These are phyloP conservation scores for Brachionichthys hirsutus DNA, from an alignment of 2,113 vertebrate species.

Conservation along the genomic window DNA sequence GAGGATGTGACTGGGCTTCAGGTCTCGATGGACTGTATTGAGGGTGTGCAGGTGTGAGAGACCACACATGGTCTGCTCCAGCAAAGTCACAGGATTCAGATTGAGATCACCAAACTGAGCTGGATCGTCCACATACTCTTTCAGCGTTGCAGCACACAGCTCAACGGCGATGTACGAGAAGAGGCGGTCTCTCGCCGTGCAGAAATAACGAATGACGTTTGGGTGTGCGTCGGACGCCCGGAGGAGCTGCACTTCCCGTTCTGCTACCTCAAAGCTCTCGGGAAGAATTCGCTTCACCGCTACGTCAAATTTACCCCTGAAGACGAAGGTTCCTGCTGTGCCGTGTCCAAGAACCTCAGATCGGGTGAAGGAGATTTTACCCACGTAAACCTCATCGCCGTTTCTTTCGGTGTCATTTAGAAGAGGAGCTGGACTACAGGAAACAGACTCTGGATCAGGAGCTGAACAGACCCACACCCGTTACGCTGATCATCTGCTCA, in stretches of 20 bases:
- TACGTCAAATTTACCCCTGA: slow-evolving; percentile 89
- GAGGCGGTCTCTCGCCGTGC: no score
- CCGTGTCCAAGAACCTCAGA: slow-evolving; percentile 88
- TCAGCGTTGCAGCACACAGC: slow-evolving; percentile 88
- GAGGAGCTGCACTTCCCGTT: slow-evolving; percentile 90
- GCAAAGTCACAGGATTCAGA: slow-evolving; percentile 78
- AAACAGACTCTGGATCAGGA: slow-evolving; percentile 97
- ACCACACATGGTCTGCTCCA: slow-evolving; percentile 89
- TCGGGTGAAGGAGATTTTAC: slow-evolving; percentile 91
- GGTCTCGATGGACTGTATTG: slow-evolving; percentile 93
- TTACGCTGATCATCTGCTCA: slow-evolving; percentile 78
- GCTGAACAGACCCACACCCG: no score
- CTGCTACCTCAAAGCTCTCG: slow-evolving; percentile 87
- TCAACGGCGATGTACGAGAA: slow-evolving; percentile 96
- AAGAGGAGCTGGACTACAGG: slow-evolving; percentile 97
- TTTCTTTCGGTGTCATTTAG: slow-evolving; percentile 72
- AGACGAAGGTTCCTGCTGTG: slow-evolving; percentile 92
- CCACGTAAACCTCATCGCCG: slow-evolving; percentile 79
- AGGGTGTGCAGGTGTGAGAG: slow-evolving; percentile 92
- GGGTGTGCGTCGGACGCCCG: slow-evolving; percentile 92
- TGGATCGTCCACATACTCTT: slow-evolving; percentile 90
- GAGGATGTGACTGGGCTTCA: slow-evolving; percentile 96
- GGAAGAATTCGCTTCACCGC: slow-evolving; percentile 94
- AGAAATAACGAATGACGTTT: no score
- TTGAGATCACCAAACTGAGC: slow-evolving; percentile 52